Conservation (phyloP, 35 echinoderm and acorn worm genomes). For the Stichopus chloronotus region DNA sequence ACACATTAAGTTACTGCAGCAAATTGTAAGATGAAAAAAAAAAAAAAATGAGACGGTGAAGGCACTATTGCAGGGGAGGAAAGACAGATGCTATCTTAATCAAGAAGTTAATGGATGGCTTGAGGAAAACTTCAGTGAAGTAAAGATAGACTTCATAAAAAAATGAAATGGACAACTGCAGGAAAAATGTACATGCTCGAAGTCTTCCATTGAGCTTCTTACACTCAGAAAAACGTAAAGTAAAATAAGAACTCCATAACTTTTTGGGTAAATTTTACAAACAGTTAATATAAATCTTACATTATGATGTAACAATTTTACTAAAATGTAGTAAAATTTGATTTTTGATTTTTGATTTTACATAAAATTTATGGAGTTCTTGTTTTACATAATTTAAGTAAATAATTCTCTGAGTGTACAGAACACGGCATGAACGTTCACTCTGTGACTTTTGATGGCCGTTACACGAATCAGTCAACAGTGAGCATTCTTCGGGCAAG, state of each 20-base stretch:
- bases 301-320: too few species aligned
- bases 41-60: background rate
- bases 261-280: too few species aligned
- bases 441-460: too few species aligned
- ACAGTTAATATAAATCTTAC: background rate
- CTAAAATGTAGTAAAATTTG: too few species aligned
- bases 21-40: background rate
- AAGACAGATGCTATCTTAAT: conserved; percentile 23
- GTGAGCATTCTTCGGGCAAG: too few species aligned
- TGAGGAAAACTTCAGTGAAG: conserved; percentile 9
- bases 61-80: background rate
- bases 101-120: background rate
- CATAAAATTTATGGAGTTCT: too few species aligned
- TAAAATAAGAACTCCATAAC: too few species aligned
- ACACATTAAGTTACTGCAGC: background rate
- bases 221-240: too few species aligned
- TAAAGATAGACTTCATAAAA: background rate
- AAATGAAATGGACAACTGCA: background rate
- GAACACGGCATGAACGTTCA: background rate
- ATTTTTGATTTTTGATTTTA: background rate
- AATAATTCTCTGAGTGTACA: too few species aligned
- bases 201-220: background rate
- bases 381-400: too few species aligned
- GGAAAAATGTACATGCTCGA: background rate
- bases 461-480: too few species aligned